Percentiles rank a stretch among this genome's conserved stretches.
Conservation (phyloP, 2,797 vertebrate genomes). For the Gadopsis bispinosus region DNA sequence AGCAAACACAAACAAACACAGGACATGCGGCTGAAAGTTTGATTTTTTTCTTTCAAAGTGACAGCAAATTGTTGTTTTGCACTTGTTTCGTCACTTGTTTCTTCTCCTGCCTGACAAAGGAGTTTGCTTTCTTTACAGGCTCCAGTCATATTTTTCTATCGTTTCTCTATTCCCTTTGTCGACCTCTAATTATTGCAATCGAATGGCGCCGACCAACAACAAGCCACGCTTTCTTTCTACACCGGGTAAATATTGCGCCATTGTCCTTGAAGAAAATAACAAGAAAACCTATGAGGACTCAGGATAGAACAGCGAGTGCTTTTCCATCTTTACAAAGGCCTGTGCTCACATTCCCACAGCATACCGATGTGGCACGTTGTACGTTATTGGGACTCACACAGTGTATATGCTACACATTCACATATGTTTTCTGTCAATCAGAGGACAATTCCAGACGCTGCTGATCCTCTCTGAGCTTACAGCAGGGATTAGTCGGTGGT, state of each 20-base stretch:
- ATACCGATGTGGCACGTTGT: background rate
- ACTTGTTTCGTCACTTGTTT: background rate
- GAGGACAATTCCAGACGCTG: slow-evolving; percentile 39
- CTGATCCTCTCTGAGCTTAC: slow-evolving; percentile 68
- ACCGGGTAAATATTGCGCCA: slow-evolving; percentile 25
- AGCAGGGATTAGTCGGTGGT: slow-evolving; percentile 72
- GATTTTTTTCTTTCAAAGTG: background rate
- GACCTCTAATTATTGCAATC: slow-evolving; percentile 50
- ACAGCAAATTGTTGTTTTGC: background rate
- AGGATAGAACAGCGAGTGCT: background rate
- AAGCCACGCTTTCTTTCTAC: slow-evolving; percentile 42
- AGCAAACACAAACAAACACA: background rate
- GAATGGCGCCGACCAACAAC: slow-evolving; percentile 43
- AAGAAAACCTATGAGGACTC: slow-evolving; percentile 19
- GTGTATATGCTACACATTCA: slow-evolving; percentile 34
- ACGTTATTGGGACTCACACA: slow-evolving; percentile 14
- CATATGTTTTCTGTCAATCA: slow-evolving; percentile 67
- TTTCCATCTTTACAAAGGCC: slow-evolving; percentile 17
- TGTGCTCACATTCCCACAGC: slow-evolving; percentile 4
- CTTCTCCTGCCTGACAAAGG: background rate
- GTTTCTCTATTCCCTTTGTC: slow-evolving; percentile 24
- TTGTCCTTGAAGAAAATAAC: slow-evolving; percentile 53
- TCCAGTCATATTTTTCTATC: slow-evolving; percentile 29
- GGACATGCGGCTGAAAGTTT: background rate
- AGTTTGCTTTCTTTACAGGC: slow-evolving; percentile 17